Percentiles rank a stretch among this genome's conserved stretches.
Conservation (phyloP, 2,113 vertebrate genomes). For the Erythrocebus patas region DNA sequence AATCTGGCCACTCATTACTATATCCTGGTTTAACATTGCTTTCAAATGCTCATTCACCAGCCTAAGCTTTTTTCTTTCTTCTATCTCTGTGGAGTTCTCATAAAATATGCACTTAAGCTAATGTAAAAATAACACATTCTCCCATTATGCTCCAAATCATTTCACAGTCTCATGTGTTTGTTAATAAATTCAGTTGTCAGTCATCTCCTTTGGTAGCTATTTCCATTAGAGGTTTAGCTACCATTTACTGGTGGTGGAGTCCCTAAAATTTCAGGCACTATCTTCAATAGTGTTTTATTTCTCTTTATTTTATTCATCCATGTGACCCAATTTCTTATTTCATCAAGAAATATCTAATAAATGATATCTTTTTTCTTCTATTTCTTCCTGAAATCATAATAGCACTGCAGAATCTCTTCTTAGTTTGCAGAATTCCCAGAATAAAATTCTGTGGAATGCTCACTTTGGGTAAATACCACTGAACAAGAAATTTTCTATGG, state of each 20-base stretch:
- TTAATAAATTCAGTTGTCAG: slow-evolving; percentile 33
- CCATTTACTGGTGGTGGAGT: background rate
- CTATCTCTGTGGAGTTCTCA: background rate
- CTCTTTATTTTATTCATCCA: background rate
- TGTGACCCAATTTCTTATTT: background rate
- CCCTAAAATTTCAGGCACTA: background rate
- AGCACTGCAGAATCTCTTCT: background rate
- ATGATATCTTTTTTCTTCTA: background rate
- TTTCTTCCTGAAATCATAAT: background rate
- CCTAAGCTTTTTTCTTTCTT: background rate
- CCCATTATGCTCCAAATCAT: slow-evolving; percentile 30
- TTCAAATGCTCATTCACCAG: slow-evolving; percentile 51
- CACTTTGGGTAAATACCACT: background rate
- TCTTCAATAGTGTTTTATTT: background rate
- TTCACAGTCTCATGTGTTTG: slow-evolving; percentile 1
- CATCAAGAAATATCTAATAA: slow-evolving; percentile 11
- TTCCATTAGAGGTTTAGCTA: background rate
- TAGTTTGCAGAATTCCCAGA: background rate
- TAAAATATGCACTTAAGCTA: slow-evolving; percentile 47
- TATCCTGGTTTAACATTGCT: slow-evolving; percentile 27
- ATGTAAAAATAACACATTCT: slow-evolving; percentile 35
- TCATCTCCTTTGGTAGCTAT: background rate
- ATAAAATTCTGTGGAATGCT: background rate
- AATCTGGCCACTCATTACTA: slow-evolving; percentile 41
- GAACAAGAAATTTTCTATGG: background rate